A percentile compares a stretch with the other conserved stretches of the same genome.
Evolutionary conservation across 2,888 invertebrate species (phyloP).

Genomic region (Tetrapedia diversipes): DNA sequence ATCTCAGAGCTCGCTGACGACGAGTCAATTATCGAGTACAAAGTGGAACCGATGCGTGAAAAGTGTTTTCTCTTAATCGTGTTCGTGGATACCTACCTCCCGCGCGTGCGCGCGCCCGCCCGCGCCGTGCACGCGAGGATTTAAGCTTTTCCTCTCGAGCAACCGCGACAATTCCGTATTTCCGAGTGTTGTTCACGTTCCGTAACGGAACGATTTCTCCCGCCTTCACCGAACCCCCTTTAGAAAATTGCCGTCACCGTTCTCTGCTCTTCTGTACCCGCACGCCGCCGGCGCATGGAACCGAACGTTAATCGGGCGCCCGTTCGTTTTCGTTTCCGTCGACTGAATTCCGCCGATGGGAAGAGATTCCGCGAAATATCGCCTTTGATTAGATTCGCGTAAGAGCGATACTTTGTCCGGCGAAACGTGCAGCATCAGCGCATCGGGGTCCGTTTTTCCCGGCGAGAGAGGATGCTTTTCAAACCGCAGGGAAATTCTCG

Average conservation of each 20-base stretch:
- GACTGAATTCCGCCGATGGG: slow-evolving; percentile 13
- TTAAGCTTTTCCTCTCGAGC: slow-evolving; percentile 6
- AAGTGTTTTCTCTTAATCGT: slow-evolving; percentile 38
- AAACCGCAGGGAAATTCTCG: slow-evolving; percentile 29
- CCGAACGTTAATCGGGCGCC: slow-evolving; percentile 2
- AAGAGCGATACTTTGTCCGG: slow-evolving; percentile 48
- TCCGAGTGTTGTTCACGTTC: slow-evolving; percentile 13
- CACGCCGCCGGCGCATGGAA: slow-evolving; percentile 49
- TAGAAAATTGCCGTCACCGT: slow-evolving; percentile 17
- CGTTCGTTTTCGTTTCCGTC: slow-evolving; percentile 29
- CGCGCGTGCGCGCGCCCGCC: slow-evolving; percentile 4
- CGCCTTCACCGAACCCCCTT: too few species aligned
- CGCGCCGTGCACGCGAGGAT: neutral
- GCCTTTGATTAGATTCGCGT: slow-evolving; percentile 55
- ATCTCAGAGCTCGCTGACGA: slow-evolving; percentile 47
- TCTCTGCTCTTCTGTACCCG: neutral
- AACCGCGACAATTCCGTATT: neutral
- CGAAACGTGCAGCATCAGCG: slow-evolving; percentile 8
- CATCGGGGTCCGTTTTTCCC: slow-evolving; percentile 6
- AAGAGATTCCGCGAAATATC: slow-evolving; percentile 38
- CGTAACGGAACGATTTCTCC: neutral
- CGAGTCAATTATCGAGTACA: slow-evolving; percentile 65
- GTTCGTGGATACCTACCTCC: slow-evolving; percentile 58
- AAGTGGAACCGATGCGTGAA: slow-evolving; percentile 27
- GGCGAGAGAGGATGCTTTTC: slow-evolving; percentile 21